phyloP scores from a whole-genome alignment of 2,113 vertebrate genomes.

The Craseonycteris thonglongyai region DNA sequence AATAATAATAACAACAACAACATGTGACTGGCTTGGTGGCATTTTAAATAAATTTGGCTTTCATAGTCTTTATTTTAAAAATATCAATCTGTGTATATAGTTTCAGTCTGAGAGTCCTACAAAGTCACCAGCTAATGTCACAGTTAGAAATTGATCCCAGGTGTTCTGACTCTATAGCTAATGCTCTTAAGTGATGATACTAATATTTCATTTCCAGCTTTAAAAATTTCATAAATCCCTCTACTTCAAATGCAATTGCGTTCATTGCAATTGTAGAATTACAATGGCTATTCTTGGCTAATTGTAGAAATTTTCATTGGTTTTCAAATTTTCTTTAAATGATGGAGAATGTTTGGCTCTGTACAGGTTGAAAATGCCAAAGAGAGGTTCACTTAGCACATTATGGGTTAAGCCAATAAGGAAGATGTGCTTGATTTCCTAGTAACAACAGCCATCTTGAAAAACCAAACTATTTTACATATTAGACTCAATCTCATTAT shows the following conservation, averaged over 20 bases:
- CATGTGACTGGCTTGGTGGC: background rate
- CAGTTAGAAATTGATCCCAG: background rate
- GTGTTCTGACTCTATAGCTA: background rate
- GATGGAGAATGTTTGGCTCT: background rate
- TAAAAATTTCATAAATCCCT: background rate
- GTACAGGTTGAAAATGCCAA: background rate
- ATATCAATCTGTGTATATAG: background rate
- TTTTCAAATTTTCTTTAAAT: slow-evolving; percentile 9
- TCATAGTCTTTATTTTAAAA: background rate
- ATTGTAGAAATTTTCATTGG: background rate
- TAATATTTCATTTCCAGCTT: background rate
- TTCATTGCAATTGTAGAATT: no score
- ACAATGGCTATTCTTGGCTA: no score
- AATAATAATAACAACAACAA: no score
- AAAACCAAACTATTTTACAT: slow-evolving; percentile 8
- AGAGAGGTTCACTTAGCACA: background rate
- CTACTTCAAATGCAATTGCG: background rate
- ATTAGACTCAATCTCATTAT: background rate
- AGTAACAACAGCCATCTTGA: background rate
- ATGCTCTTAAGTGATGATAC: background rate
- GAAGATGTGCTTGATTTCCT: background rate
- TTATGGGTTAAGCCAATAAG: background rate
- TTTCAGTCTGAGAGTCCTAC: background rate
- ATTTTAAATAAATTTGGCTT: background rate
- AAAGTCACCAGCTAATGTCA: background rate